Evolutionary conservation across 2,797 vertebrate species (phyloP), one percentile per base, ranked within the genome.

Genomic region (Adrianichthys oophorus): DNA sequence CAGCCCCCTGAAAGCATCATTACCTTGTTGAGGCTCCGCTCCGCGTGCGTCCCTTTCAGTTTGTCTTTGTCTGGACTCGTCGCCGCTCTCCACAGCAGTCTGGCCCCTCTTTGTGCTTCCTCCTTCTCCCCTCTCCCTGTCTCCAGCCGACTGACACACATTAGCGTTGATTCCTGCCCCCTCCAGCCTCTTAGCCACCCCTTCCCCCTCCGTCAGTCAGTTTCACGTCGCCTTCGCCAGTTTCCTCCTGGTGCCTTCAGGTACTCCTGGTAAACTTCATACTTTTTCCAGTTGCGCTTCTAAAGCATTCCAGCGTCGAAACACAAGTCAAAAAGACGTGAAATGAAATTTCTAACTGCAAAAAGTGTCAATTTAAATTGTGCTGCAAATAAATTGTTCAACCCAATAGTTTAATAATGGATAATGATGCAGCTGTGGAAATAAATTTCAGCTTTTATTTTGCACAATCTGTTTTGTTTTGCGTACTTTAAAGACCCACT

Each of bases 21-120:
- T 45, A 88, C 87, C 86, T 85, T 41, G 62, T 52, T 41, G 37
- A 53, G 64, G 69, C 49, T 57, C 52, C 49, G 47, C 51, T 49
- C 43, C 64, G 62, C 18, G 59, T 56, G 49, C 52, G 58, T 46
- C 41, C 43, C 21, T 26, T 51, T 52, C 13, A 15, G 44, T 48
- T 45, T 15, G 19, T n/a, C 52, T 69, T 50, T 63, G 66, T 56
- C 43, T 52, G n/a, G 26, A 6, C 49, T 54, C 48, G 51, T 23
- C 65, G 15, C 57, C 42, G 49, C 56, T 40, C 4, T 0, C 0
- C 13, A n/a, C 50, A 13, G 59, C 32, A 49, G 32, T 10, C 54
- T 16, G 19, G 17, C 41, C 37, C 26, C n/a, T 42, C 40, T 55
- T 42, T 60, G 24, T 18, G 19, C 19, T 61, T 17, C 14, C 15